phyloP scores from a whole-genome alignment of 2,888 invertebrate species.

The Noctua comes region DNA sequence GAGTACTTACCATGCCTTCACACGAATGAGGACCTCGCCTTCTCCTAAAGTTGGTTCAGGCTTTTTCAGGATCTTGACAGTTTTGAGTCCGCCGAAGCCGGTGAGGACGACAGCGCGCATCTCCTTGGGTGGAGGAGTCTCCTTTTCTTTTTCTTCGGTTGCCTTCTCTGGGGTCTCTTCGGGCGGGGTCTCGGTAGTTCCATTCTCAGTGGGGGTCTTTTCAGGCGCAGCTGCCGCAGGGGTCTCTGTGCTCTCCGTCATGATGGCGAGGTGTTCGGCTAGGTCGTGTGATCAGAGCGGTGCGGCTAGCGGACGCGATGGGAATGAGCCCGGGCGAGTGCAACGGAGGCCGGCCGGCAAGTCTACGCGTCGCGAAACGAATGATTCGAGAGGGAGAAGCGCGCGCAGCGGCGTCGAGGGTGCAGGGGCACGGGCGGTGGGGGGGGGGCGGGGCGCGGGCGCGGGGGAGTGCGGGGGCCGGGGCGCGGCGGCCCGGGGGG shows the following conservation, averaged over 20 bases:
- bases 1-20: constrained; percentile 95
- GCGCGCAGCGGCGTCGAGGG: constrained; percentile 79
- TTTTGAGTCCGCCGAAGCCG: constrained; percentile 96
- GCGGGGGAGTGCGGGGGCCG: constrained; percentile 50
- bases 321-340: constrained; percentile 82
- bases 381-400: constrained; percentile 86
- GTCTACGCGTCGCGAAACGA: constrained; percentile 89
- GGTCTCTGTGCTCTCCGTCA: constrained; percentile 90
- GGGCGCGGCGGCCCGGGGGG: constrained; percentile 58
- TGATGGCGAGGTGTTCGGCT: constrained; percentile 72
- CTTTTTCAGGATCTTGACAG: constrained; percentile 95
- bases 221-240: constrained; percentile 89
- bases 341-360: constrained; percentile 84
- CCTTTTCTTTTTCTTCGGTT: constrained; percentile 88
- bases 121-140: constrained; percentile 92
- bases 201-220: constrained; percentile 90
- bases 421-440: constrained; percentile 65
- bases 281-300: constrained; percentile 76
- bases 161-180: constrained; percentile 89
- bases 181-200: constrained; percentile 86
- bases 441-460: constrained; percentile 44
- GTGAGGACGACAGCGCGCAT: constrained; percentile 96
- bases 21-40: constrained; percentile 95
- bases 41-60: constrained; percentile 93
- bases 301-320: constrained; percentile 83